Evolutionary conservation across 1,140 invertebrate genomes (phyloP).

Genomic region (Dolichoris vasculosae): DNA sequence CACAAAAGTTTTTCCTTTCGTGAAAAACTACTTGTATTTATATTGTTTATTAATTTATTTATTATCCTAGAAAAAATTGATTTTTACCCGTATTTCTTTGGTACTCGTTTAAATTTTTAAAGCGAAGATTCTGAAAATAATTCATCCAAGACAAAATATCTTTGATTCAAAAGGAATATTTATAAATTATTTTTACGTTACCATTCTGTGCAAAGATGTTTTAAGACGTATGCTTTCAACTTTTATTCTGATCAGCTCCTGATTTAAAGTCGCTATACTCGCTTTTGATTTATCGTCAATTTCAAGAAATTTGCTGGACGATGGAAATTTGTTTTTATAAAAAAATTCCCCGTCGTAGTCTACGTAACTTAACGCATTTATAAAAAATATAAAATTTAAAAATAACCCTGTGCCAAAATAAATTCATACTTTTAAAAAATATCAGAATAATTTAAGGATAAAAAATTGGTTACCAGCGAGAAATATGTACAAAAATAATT

Average conservation of each 20-base stretch:
- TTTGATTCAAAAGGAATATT: no score
- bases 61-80: neutral
- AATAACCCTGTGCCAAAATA: conserved; percentile 49
- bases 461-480: conserved; percentile 49
- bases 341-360: neutral
- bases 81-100: conserved; percentile 46
- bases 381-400: conserved; percentile 31
- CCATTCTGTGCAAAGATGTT: conserved; percentile 45
- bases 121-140: conserved; percentile 51
- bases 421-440: neutral
- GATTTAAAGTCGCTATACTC: conserved; percentile 31
- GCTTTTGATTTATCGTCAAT: conserved; percentile 25
- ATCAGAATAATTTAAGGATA: neutral
- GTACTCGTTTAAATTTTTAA: conserved; percentile 43
- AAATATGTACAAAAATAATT: conserved; percentile 49
- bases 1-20: neutral
- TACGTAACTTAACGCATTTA: conserved; percentile 11
- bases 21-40: neutral
- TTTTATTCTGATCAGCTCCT: conserved; percentile 55
- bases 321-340: conserved; percentile 13
- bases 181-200: conserved; percentile 21
- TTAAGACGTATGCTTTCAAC: conserved; percentile 56
- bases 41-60: neutral
- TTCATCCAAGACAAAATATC: neutral
- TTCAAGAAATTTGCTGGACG: conserved; percentile 38